A percentile compares a stretch with the other conserved stretches of the same genome.
Evolutionary conservation across 2,888 invertebrate genomes (phyloP).

Genomic region (Criorhina ranunculi): DNA sequence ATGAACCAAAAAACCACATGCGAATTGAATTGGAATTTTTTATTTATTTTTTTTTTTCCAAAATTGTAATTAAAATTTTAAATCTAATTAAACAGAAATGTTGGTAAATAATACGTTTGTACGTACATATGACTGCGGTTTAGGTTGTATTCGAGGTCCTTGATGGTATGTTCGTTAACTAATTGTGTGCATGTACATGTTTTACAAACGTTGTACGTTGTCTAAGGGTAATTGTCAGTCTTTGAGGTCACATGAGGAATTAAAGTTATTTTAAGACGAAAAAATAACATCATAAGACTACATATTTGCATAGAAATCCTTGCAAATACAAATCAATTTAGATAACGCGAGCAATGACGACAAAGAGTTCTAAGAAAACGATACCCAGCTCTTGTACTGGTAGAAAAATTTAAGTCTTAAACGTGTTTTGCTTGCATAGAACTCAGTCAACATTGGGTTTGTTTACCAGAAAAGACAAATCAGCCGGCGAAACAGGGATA

Average conservation of each 20-base stretch:
- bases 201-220: too few species aligned
- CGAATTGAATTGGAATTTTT: constrained; percentile 2
- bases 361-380: not conserved
- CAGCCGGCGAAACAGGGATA: too few species aligned
- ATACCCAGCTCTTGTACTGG: not conserved
- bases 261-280: constrained; percentile 15
- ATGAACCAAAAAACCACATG: constrained; percentile 3
- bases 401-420: not conserved
- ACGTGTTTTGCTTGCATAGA: too few species aligned
- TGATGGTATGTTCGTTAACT: constrained; percentile 49
- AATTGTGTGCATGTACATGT: constrained; percentile 12
- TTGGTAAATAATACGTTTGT: constrained; percentile 38
- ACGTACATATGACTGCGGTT: constrained; percentile 3
- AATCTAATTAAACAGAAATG: constrained; percentile 63
- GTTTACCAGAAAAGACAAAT: too few species aligned
- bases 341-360: not conserved
- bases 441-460: too few species aligned
- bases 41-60: too few species aligned
- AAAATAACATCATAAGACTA: not conserved
- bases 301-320: not conserved
- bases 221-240: constrained; percentile 14
- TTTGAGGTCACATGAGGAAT: constrained; percentile 25
- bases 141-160: constrained; percentile 44
- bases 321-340: not conserved
- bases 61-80: constrained; percentile 67